Base-by-base conservation (phyloP, 2,113 vertebrate species). In the Numenius arquata region DNA sequence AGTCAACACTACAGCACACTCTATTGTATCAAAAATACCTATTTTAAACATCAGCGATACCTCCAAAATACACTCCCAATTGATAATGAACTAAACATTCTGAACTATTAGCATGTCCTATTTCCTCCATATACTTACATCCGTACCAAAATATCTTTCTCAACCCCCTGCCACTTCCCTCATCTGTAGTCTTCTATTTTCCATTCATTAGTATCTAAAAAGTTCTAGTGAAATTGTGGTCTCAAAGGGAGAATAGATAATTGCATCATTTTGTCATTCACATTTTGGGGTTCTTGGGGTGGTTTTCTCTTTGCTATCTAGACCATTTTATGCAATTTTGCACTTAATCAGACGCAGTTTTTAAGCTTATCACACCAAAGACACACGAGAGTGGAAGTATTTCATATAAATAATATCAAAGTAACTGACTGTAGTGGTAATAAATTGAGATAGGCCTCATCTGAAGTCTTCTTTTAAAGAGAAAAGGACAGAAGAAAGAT, bases 231-330 rank as follows among this genome's bases (percentile, higher is more conserved):
- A 88, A 77, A 63, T 27, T 43, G 5, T 20, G 32, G 12, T 70
- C 22, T 65, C 32, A 77, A 79, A 59, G 13, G 15, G 7, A 74
- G 40, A 77, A 53, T 3, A 81, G 61, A 6, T 53, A 40, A 63
- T 3, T 0, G 32, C 10, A 43, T 23, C 27, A n/a, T 76, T 85
- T 85, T 43, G 53, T 67, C 30, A 29, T 48, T 91, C 19, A 47
- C 7, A 65, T 70, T 52, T 55, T 9, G 6, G 5, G 1, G 5
- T 58, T 74, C 45, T 50, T 11, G 5, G 7, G 0, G 3, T 58
- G 29, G 19, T 59, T 34, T 45, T 50, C 12, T 80, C 38, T 68
- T 58, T 71, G 17, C 12, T 67, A 36, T 43, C 27, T 48, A 36
- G 47, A 72, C 12, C 2, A 29, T 67, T 79, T 58, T 6, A 38